Evolutionary conservation across 2,888 invertebrate genomes (phyloP), one percentile per base, ranked within the genome.

Genomic region (Diadegma fenestrale): DNA sequence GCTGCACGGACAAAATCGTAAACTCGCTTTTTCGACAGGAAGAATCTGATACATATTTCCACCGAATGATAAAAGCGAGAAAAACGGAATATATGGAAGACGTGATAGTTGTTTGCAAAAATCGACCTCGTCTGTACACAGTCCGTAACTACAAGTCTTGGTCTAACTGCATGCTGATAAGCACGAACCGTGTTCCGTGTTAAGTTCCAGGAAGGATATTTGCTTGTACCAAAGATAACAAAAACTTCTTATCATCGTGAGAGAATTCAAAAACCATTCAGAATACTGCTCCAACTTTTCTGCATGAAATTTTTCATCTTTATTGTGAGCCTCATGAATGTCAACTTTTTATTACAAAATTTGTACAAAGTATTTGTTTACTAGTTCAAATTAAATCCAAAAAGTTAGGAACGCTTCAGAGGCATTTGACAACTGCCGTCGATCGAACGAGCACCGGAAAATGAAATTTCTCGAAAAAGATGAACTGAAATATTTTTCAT

Each of bases 141-240:
- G 61, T 45, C 51, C n/a, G 10, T 33, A 66, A 30, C 43, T 30
- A 69, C 30, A 19, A 33, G 43, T 58, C 51, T 61, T 26, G 14
- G 22, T 71, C 58, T 61, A 63, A 30, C 76, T 63, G 71, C 41
- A 51, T 71, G n/a, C 64, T 33, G 82, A 82, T 71, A 77, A 80
- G 76, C 22, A 61, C n/a, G 68, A 37, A 43, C 71, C 69, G 71
- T 17, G 63, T 82, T 82, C n/a, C 71, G 48, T 63, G 41, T 30
- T 10, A 17, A 37, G 58, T 26, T 61, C 48, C 54, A 72, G 22
- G 71, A 54, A 33, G 69, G 45, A 61, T 69, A 58, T 41, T 61
- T 58, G 58, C 61, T 68, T 68, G 66, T 19, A 71, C 33, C 37
- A 12, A n/a, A 48, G 54, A 64, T 54, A 71, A 30, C 22, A 71